Base-by-base conservation (phyloP, 2,113 vertebrate species). In the Thunnus maccoyii region DNA sequence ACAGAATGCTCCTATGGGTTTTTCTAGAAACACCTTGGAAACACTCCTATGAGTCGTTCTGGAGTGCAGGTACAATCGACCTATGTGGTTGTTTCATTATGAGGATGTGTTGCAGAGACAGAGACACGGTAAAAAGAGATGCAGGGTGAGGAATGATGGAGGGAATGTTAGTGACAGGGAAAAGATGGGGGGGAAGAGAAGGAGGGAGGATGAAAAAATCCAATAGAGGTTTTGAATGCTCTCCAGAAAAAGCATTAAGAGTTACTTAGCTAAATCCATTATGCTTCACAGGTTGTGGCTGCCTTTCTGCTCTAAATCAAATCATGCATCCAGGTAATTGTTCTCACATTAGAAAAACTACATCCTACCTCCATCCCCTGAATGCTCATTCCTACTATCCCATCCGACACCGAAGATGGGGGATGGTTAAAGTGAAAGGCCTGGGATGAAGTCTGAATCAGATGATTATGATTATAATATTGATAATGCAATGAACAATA, bases 161-260 rank as follows among this genome's bases (percentile, higher is more conserved):
- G 54, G 50, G 16, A 85, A 70, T 55, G 75, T 56, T 52, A 48
- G 71, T 75, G 77, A 50, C 41, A 72, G 65, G 2, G 25, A 32
- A 66, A 66, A 65, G 54, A 58, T 16, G 13, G 22, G 13, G 13
- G 27, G 27, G 22, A 1, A 27, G 17, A 13, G 18, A 20, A 51
- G 32, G 41, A 30, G 56, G 14, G 32, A 30, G 4, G 70, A n/a
- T 69, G 32, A 3, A 51, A 76, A 85, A 92, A 93, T 85, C 88
- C 82, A 75, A 87, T 83, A 61, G 48, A 78, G 56, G 60, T 71
- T 92, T 94, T 93, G 90, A 93, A 91, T 47, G 50, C 60, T 73
- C 66, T 94, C 93, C 92, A 93, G 81, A 90, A 92, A 94, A 93
- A 70, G 73, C 93, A 94, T 95, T 94, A 91, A 87, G 87, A 86